Base-by-base conservation (phyloP, 2,888 invertebrate genomes). In the Mimumesa dahlbomi region DNA sequence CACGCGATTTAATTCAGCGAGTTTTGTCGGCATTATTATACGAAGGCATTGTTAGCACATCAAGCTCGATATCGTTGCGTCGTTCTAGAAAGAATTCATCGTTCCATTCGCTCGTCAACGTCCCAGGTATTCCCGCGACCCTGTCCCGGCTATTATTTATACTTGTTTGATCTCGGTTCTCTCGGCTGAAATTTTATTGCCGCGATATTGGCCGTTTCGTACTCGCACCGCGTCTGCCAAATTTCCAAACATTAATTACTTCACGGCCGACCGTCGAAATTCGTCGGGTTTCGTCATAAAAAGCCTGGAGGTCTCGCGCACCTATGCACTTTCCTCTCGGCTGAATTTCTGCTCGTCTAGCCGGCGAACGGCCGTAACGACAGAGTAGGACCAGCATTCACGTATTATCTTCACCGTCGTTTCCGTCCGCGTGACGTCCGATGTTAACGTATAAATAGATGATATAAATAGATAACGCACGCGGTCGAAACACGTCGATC, bases 401-500 rank as follows among this genome's bases (percentile, higher is more conserved):
- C 19, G 34, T 22, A 40, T 50, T 7, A 7, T 56, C 40, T 69
- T 36, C n/a, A n/a, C 46, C 49, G 31, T 36, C 45, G 63, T 54
- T 58, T 69, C 42, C 31, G 45, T 54, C 54, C 38, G 53, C 62
- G 45, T 58, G 59, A 67, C 73, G 72, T 59, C 71, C 38, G 69
- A 80, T 58, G 64, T 70, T 79, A 38, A 50, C 50, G 53, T 80
- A 81, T 79, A 82, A 79, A 80, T 80, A 81, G 74, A 67, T 50
- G 50, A 48, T 81, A 73, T 74, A 63, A 69, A 73, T 66, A 79
- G 59, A 68, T 75, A 79, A 73, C 40, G 64, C 54, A 68, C 29
- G 49, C 65, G 57, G 54, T 52, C 25, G 74, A 52, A 49, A 50
- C 57, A 50, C 63, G 73, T 75, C 54, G 69, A 79, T 75, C 70